These are phyloP conservation scores for Hydra vulgaris DNA, from an alignment of 30 jellyfish, hydroid and myxozoan genomes.

Conservation along the genomic window DNA sequence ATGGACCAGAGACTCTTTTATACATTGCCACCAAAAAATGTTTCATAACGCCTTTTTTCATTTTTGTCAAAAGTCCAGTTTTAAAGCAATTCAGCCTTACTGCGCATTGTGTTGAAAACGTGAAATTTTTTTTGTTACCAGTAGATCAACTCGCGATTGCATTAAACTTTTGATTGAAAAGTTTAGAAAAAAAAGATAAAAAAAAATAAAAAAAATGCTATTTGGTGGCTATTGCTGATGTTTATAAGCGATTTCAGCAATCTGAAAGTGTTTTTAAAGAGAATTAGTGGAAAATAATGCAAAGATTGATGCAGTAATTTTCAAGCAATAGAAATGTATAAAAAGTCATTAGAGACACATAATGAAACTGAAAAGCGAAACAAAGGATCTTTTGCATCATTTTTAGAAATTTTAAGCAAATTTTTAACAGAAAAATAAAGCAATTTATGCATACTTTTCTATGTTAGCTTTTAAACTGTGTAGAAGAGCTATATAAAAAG, in stretches of 20 bases:
- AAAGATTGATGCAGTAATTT: background rate
- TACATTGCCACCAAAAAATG: no score
- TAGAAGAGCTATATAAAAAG: conserved; percentile 42
- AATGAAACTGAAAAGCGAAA: conserved; percentile 7
- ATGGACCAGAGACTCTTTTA: no score
- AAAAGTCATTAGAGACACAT: conserved; percentile 10
- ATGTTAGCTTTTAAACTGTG: conserved; percentile 25
- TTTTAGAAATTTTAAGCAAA: background rate
- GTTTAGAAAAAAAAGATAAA: background rate
- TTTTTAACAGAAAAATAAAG: background rate
- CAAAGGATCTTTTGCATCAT: background rate
- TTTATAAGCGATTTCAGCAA: no score
- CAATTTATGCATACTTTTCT: background rate
- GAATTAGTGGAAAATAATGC: background rate
- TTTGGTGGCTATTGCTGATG: conserved; percentile 10
- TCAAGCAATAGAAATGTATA: background rate
- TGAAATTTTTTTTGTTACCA: conserved; percentile 10
- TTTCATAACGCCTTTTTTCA: no score
- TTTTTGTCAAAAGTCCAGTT: no score
- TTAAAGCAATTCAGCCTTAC: no score
- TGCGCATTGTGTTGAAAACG: no score
- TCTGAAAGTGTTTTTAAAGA: background rate
- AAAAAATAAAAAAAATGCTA: conserved; percentile 20
- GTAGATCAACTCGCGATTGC: conserved; percentile 22
- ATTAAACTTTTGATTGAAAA: background rate